phyloP scores from a whole-genome alignment of 2,113 vertebrate species.

The Lasiurus borealis region DNA sequence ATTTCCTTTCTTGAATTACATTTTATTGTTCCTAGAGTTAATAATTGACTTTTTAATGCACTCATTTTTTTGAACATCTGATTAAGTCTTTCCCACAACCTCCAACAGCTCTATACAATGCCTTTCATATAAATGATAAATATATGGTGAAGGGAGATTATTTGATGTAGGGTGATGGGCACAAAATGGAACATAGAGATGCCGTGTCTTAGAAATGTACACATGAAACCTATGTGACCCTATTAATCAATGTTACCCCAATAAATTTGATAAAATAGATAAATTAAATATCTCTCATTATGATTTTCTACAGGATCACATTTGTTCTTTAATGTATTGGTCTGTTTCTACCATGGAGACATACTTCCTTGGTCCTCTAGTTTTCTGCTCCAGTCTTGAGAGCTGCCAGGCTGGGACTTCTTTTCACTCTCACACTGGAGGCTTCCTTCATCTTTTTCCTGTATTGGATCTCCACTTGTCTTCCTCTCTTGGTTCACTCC shows the following conservation, averaged over 20 bases:
- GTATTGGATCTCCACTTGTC: neutral
- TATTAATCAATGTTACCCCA: neutral
- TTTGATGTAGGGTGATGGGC: neutral
- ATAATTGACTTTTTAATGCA: slow-evolving; percentile 18
- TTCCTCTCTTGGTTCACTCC: neutral
- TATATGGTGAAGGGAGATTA: neutral
- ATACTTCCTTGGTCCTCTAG: neutral
- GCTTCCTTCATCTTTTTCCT: neutral
- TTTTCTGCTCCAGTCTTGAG: neutral
- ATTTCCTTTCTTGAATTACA: slow-evolving; percentile 50
- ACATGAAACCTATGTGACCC: neutral
- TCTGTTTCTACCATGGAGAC: neutral
- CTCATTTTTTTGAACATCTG: neutral
- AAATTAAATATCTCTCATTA: neutral
- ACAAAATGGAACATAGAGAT: neutral
- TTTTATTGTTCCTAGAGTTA: slow-evolving; percentile 61
- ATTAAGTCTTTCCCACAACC: slow-evolving; percentile 1
- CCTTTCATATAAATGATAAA: neutral
- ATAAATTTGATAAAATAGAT: neutral
- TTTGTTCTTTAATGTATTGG: slow-evolving; percentile 5
- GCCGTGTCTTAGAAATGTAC: neutral
- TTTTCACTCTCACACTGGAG: neutral
- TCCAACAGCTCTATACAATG: slow-evolving; percentile 36
- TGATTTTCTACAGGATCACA: slow-evolving; percentile 40
- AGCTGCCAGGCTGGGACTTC: neutral